A percentile compares a stretch with the other conserved stretches of the same genome.
phyloP scores from a whole-genome alignment of 2,797 vertebrate genomes.

The Spatula versicolor region DNA sequence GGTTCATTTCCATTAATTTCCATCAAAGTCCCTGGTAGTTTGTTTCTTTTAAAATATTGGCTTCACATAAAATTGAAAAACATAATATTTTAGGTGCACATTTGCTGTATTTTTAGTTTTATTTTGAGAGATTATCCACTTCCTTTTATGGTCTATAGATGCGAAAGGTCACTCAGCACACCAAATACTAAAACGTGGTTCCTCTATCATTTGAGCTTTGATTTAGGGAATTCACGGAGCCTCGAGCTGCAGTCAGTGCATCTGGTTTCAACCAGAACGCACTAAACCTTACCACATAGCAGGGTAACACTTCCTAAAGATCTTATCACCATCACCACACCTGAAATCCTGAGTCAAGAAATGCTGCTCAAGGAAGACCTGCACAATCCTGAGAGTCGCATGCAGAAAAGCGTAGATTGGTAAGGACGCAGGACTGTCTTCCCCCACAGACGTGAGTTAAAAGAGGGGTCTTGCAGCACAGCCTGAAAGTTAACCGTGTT shows the following conservation, averaged over 20 bases:
- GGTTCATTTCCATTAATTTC: not conserved
- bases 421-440: not conserved
- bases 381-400: not conserved
- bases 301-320: not conserved
- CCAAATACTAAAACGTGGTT: not conserved
- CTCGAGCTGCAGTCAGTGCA: not conserved
- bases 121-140: not conserved
- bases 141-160: not conserved
- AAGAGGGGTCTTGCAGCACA: not conserved
- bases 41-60: not conserved
- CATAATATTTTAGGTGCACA: not conserved
- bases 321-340: not conserved
- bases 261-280: not conserved
- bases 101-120: not conserved
- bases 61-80: not conserved
- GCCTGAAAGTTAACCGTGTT: not conserved
- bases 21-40: not conserved
- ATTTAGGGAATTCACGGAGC: not conserved
- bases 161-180: not conserved
- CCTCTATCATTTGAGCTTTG: not conserved
- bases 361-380: not conserved
- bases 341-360: not conserved
- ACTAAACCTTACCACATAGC: not conserved
- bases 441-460: not conserved
- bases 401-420: not conserved